Evolutionary conservation across 2,888 invertebrate genomes (phyloP), one percentile per base, ranked within the genome.

Genomic region (Aporophyla nigra): DNA sequence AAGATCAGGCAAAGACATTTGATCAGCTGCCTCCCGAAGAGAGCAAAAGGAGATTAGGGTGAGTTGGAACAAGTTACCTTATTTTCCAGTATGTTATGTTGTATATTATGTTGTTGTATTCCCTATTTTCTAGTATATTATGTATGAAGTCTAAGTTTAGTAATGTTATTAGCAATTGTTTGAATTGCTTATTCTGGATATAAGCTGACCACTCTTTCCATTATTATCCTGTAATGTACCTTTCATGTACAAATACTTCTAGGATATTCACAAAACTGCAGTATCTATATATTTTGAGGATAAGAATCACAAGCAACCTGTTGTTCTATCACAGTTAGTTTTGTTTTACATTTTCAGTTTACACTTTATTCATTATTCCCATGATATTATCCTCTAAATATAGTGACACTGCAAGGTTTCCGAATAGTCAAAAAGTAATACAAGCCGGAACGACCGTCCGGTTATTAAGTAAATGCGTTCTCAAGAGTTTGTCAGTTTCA

Each of bases 1-100:
- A 99, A 92, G 99, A 99, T 85, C 98, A 98, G 87, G 99, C 99
- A 0, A 98, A 99, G 92, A 98, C 98, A 6, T 99, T 99, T 92
- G 99, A 99, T 92, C 98, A 99, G 89, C 96, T 99, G 63, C 97
- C 98, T 0, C 99, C 99, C 5, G 99, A 99, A 93, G 99, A 99
- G 93, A 99, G 99, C 94, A 98, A 98, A 91, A 97, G 98, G 74
- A 97, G 99, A 91, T 96, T 99, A 49, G 98, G 98, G 97, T 98
- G 94, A 91, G 93, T 86, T 40, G 0, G 40, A 33, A 46, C n/a
- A 46, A 46, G 9, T 33, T 73, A 72, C 12, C 12, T n/a, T 19
- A 27, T 54, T 43, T n/a, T n/a, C n/a, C n/a, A n/a, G n/a, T n/a
- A n/a, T n/a, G n/a, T n/a, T n/a, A n/a, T n/a, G n/a, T n/a, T n/a